Evolutionary conservation across 2,888 invertebrate species (phyloP).

Genomic region (Himalopsyche anomala): DNA sequence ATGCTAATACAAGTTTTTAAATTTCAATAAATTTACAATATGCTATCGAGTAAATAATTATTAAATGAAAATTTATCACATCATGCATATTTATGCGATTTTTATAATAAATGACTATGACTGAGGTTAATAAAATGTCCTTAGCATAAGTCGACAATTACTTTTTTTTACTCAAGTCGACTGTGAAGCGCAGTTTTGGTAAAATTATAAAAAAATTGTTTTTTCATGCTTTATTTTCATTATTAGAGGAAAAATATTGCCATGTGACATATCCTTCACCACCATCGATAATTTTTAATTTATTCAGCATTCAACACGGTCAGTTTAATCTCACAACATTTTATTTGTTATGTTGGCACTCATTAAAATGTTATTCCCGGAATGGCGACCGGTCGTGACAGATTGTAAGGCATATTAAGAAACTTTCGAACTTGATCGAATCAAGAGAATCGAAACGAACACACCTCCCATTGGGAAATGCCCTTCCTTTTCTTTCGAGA

Average conservation of each 20-base stretch:
- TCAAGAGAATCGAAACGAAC: constrained; percentile 19
- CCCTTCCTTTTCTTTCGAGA: constrained; percentile 43
- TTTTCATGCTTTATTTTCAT: too few species aligned
- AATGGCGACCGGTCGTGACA: constrained; percentile 62
- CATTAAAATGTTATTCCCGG: constrained; percentile 47
- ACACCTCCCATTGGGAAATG: constrained; percentile 46
- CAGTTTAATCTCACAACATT: constrained; percentile 33
- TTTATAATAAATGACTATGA: too few species aligned
- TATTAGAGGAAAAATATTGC: background rate
- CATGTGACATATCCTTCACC: background rate
- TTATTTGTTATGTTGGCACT: constrained; percentile 42
- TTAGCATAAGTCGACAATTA: too few species aligned
- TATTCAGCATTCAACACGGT: constrained; percentile 38
- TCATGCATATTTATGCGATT: too few species aligned
- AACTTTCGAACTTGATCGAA: constrained; percentile 40
- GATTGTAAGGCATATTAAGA: constrained; percentile 60
- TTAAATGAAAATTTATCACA: too few species aligned
- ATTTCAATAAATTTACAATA: too few species aligned
- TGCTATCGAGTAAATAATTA: too few species aligned
- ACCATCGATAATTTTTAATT: constrained; percentile 34
- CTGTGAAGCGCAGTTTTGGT: too few species aligned
- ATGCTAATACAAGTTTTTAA: too few species aligned
- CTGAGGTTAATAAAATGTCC: too few species aligned
- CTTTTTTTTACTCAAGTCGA: too few species aligned
- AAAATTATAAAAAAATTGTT: too few species aligned